Conservation (phyloP, 1,140 invertebrate species). For the Lepidurus packardi region DNA sequence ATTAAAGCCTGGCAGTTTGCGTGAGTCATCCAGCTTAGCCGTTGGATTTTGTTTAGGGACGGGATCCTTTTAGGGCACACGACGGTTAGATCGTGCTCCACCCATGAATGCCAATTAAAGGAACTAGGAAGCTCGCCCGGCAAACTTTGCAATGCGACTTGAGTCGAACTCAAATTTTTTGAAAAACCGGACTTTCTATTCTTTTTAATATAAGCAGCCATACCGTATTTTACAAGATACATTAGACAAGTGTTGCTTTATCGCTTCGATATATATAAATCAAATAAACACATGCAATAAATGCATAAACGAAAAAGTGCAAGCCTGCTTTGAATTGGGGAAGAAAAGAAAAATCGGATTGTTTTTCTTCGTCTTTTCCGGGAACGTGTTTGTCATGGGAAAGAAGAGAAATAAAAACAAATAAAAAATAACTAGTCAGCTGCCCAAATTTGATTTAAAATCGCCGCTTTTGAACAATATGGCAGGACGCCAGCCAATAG, state of each 20-base stretch:
- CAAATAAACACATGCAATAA: too few relatives aligned
- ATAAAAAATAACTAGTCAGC: neutral
- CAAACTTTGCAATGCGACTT: too few relatives aligned
- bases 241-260: too few relatives aligned
- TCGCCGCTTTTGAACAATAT: slow-evolving; percentile 6
- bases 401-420: neutral
- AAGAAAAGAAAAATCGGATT: neutral
- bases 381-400: neutral
- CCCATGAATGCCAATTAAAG: neutral
- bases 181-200: too few relatives aligned
- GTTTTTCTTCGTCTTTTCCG: neutral
- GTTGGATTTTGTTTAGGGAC: neutral
- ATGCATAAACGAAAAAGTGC: neutral
- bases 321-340: neutral
- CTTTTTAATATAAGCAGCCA: too few relatives aligned
- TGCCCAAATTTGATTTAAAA: slow-evolving; percentile 22
- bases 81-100: neutral
- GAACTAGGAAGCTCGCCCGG: too few relatives aligned
- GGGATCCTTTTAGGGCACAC: slow-evolving; percentile 14
- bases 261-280: too few relatives aligned
- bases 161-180: too few relatives aligned
- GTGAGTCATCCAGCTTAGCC: neutral
- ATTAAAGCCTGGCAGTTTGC: neutral
- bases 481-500: neutral
- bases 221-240: too few relatives aligned